Evolutionary conservation across 2,113 vertebrate species (phyloP).

Genomic region (Porphyrio hochstetteri): DNA sequence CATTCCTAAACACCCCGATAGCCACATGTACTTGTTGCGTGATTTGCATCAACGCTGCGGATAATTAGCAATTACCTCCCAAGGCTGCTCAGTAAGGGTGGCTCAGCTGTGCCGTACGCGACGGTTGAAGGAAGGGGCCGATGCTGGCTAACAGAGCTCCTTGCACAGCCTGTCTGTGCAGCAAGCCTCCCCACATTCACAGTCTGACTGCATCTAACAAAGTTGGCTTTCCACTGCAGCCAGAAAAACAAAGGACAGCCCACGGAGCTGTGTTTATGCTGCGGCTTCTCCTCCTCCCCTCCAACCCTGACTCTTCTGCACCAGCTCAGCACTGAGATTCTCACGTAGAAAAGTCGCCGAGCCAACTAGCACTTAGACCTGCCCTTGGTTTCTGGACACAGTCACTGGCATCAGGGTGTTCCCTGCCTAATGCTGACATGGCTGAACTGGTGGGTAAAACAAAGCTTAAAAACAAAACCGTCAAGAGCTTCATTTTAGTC

Average conservation of each 20-base stretch:
- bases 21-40: neutral
- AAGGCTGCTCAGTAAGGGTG: neutral
- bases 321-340: neutral
- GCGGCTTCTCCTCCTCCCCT: neutral
- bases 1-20: neutral
- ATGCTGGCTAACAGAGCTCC: neutral
- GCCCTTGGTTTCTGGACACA: neutral
- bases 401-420: neutral
- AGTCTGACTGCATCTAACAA: neutral
- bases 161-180: neutral
- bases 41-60: neutral
- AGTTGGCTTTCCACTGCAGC: neutral
- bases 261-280: neutral
- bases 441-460: neutral
- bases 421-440: accelerated
- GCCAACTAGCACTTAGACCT: neutral
- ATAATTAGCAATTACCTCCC: neutral
- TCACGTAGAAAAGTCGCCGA: neutral
- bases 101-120: neutral
- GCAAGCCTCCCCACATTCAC: neutral
- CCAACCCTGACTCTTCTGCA: neutral
- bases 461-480: neutral
- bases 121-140: neutral
- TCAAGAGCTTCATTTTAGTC: neutral
- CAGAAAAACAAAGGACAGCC: conserved; percentile 4